Evolutionary conservation across 2,797 vertebrate genomes (phyloP).

Genomic region (Argya squamiceps): DNA sequence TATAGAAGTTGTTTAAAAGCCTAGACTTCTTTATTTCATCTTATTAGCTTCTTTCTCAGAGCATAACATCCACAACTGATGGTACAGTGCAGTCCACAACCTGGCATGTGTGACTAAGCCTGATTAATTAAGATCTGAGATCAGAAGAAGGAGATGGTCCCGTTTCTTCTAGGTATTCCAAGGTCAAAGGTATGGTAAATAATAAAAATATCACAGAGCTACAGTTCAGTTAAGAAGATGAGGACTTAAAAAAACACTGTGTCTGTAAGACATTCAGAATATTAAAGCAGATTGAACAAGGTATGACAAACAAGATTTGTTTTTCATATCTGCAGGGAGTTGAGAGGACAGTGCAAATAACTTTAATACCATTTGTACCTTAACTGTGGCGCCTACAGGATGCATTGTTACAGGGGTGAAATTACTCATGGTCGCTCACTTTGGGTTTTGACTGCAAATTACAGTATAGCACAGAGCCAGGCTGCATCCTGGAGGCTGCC

Average conservation of each 20-base stretch:
- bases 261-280: background rate
- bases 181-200: background rate
- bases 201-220: background rate
- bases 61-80: background rate
- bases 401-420: background rate
- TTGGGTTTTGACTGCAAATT: background rate
- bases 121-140: background rate
- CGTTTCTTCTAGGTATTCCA: background rate
- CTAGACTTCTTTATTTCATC: background rate
- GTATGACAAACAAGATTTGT: background rate
- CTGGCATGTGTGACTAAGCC: background rate
- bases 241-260: accelerated
- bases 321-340: background rate
- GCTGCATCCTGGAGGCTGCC: background rate
- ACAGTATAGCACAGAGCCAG: background rate
- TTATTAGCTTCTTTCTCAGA: background rate
- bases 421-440: background rate
- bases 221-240: background rate
- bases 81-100: background rate
- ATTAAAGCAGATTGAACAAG: background rate
- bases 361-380: background rate
- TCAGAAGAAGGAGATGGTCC: background rate
- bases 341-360: background rate
- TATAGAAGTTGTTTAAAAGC: background rate
- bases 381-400: background rate